Evolutionary conservation across 1,140 invertebrate species (phyloP), one percentile per base, ranked within the genome.

Genomic region (Platorchestia sp.): DNA sequence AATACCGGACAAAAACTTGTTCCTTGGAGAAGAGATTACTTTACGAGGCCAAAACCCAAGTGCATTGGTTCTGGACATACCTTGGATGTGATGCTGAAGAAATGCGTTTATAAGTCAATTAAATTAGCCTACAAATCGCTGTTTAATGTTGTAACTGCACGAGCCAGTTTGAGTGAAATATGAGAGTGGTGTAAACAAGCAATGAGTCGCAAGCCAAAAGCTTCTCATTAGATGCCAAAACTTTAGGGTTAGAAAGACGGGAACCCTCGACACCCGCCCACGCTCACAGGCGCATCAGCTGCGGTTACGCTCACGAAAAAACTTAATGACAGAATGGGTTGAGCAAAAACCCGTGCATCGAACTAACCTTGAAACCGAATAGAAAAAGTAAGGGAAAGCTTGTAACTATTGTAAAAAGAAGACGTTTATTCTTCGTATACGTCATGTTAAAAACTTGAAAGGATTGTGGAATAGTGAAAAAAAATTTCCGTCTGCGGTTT

Each of bases 301-400:
- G 59, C 59, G 59, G 91, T 36, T 6, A 93, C 41, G 19, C 91
- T 6, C 0, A 10, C 0, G 14, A 44, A 93, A 93, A 93, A 93
- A 93, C 45, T 93, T 93, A 47, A 93, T 93, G 91, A 7, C 44
- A 6, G 91, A 93, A 93, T 40, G 91, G 91, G 91, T 93, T 93
- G 91, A 93, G 44, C 43, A 93, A 93, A 93, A 93, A 93, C 91
- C 27, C 14, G 41, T 43, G 87, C 59, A 93, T 42, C 91, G 45
- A 27, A 47, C 14, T 93, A 47, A 93, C 91, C 91, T 93, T 93
- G 43, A 47, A 93, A 93, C 41, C 36, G 45, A 45, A 45, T 45
- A 44, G 44, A 93, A 93, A 93, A 93, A 93, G 40, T 42, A 89
- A 10, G 5, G 41, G 87, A 89, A 89, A 89, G 87, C 36, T 44